These are phyloP conservation scores for rat (Rattus norvegicus) DNA, from an alignment of 2,113 vertebrate species.

Conservation along the genomic window DNA sequence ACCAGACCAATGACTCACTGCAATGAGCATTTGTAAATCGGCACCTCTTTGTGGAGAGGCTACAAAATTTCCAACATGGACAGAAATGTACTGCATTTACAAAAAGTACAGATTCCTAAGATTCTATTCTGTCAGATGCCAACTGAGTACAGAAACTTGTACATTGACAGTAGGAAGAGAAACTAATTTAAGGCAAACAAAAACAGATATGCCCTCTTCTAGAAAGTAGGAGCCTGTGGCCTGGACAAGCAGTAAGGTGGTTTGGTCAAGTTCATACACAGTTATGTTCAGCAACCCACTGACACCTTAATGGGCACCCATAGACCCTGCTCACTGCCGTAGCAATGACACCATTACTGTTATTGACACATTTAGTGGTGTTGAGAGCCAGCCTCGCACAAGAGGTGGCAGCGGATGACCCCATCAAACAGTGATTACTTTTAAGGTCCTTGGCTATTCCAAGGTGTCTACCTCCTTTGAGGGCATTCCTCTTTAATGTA, in stretches of 20 bases:
- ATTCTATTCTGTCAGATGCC: no score
- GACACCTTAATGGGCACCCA: background rate
- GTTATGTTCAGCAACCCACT: background rate
- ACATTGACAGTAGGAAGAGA: accelerated
- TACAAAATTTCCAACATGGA: background rate
- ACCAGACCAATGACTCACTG: background rate
- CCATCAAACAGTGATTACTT: background rate
- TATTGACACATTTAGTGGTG: background rate
- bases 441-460: background rate
- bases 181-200: background rate
- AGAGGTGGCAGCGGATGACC: background rate
- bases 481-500: background rate
- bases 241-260: background rate
- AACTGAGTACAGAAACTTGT: background rate
- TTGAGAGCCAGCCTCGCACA: background rate
- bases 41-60: background rate
- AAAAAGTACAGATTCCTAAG: background rate
- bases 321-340: background rate
- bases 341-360: background rate
- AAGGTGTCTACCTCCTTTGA: background rate
- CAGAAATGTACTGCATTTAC: background rate
- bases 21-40: background rate
- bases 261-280: background rate
- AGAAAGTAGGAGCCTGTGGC: background rate
- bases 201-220: accelerated